Evolutionary conservation across 2,113 vertebrate species (phyloP).

Genomic region (Spilogale gracilis): DNA sequence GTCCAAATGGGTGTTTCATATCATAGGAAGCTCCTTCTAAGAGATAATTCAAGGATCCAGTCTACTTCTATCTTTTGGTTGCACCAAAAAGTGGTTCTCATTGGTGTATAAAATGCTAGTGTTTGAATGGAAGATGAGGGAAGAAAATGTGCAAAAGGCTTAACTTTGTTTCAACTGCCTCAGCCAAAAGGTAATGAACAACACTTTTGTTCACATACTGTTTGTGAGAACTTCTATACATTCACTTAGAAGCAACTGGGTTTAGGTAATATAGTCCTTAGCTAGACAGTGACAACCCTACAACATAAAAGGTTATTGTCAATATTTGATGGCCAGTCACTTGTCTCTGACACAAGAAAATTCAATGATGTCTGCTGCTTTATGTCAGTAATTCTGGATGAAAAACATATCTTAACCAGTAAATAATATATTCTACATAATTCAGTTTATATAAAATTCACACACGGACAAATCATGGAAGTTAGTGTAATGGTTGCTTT

Average conservation of each 20-base stretch:
- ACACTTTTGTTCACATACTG: background rate
- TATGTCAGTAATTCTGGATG: background rate
- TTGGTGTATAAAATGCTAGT: background rate
- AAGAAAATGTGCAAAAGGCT: background rate
- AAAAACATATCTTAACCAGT: background rate
- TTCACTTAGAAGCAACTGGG: background rate
- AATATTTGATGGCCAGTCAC: background rate
- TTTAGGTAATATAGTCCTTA: background rate
- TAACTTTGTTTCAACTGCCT: background rate
- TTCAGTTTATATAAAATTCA: background rate
- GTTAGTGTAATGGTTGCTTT: background rate
- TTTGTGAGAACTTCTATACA: background rate
- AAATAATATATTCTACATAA: background rate
- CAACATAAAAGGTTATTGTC: background rate
- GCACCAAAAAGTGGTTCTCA: too few species aligned
- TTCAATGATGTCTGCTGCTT: background rate
- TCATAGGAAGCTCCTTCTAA: background rate
- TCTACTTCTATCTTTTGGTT: background rate
- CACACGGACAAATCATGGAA: background rate
- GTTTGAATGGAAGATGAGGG: background rate
- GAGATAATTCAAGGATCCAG: background rate
- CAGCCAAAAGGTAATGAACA: background rate
- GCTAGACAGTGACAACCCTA: background rate
- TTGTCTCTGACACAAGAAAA: background rate
- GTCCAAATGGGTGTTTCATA: background rate